These are phyloP conservation scores for Harpalus rubripes DNA, from an alignment of 2,888 invertebrate species.

Conservation along the genomic window DNA sequence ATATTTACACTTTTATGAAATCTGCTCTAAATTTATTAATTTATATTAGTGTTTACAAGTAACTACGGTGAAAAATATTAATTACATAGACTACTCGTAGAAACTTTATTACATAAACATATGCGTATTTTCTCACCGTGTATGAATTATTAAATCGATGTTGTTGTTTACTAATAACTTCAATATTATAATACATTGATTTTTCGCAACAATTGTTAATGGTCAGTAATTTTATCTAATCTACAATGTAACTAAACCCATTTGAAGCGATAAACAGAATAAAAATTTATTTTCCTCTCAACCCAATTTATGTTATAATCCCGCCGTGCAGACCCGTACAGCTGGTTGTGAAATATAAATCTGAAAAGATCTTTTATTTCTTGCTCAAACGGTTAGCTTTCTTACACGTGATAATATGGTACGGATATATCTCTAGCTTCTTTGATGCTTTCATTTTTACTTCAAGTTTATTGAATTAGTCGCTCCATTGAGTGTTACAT, in stretches of 20 bases:
- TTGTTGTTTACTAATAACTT: neutral
- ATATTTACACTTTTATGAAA: too few species aligned
- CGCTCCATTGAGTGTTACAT: conserved; percentile 55
- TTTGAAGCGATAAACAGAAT: neutral
- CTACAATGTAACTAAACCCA: neutral
- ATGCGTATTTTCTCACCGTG: neutral
- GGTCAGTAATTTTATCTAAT: neutral
- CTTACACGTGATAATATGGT: conserved; percentile 14
- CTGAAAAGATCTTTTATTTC: neutral
- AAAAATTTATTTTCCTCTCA: neutral
- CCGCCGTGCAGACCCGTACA: neutral
- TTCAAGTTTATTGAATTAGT: conserved; percentile 60
- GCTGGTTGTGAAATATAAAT: neutral
- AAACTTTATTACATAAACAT: neutral
- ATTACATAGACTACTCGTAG: too few species aligned
- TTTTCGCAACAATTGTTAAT: neutral
- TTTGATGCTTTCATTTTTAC: conserved; percentile 61
- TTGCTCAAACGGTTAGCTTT: neutral
- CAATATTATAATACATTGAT: neutral
- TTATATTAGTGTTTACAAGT: too few species aligned
- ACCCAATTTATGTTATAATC: neutral
- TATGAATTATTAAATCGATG: neutral
- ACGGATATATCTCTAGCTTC: conserved; percentile 14
- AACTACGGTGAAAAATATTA: too few species aligned
- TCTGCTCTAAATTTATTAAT: too few species aligned